Conservation (phyloP, 2,113 vertebrate species). For the Callopanchax toddi region DNA sequence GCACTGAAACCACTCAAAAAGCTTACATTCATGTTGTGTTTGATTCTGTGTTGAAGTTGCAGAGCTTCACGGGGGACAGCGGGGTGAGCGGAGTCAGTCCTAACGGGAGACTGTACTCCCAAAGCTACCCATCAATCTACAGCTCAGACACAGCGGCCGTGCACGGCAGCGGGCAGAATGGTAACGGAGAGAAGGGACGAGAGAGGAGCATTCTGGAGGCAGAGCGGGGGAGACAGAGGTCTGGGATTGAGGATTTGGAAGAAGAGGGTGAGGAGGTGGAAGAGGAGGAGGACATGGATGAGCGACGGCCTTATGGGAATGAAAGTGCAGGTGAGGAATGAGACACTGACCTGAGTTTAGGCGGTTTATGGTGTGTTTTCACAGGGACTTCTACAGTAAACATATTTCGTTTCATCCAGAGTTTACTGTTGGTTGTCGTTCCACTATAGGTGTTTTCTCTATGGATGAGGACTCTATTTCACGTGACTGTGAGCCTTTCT, state of each 20-base stretch:
- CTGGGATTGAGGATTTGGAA: slow-evolving; percentile 74
- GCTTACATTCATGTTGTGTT: background rate
- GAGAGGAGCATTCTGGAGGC: slow-evolving; percentile 62
- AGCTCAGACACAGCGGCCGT: slow-evolving; percentile 53
- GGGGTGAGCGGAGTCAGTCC: slow-evolving; percentile 68
- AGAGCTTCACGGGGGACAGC: slow-evolving; percentile 66
- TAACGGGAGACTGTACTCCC: slow-evolving; percentile 76
- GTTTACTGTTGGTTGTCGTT: background rate
- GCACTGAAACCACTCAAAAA: background rate
- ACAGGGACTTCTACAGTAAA: too few relatives aligned
- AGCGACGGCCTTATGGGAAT: slow-evolving; percentile 73
- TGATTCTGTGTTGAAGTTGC: slow-evolving; percentile 4
- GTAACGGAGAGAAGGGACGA: slow-evolving; percentile 61
- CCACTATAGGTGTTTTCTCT: slow-evolving; percentile 85
- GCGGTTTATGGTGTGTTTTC: background rate
- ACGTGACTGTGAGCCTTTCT: slow-evolving; percentile 87
- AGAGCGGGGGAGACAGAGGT: slow-evolving; percentile 58
- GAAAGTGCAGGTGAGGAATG: slow-evolving; percentile 75
- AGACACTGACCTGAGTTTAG: rapidly evolving
- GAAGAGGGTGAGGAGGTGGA: slow-evolving; percentile 78
- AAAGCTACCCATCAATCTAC: slow-evolving; percentile 86
- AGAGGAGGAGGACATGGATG: slow-evolving; percentile 79
- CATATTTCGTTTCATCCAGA: background rate
- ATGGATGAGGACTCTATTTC: slow-evolving; percentile 92
- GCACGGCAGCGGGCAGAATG: slow-evolving; percentile 55